Conservation (phyloP, 2,113 vertebrate genomes). For the Tringa solitaria region DNA sequence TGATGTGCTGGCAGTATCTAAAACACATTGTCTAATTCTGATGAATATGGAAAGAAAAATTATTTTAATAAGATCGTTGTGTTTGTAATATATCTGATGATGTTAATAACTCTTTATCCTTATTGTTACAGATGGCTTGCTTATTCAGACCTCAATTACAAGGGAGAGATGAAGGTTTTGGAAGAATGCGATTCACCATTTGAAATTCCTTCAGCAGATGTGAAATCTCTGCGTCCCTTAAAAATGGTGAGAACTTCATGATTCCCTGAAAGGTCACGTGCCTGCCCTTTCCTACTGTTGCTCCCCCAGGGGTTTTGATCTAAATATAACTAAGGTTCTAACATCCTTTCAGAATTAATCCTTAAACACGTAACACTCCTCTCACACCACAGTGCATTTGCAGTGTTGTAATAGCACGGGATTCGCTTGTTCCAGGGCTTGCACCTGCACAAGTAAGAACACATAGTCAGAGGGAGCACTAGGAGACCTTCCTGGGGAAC, state of each 20-base stretch:
- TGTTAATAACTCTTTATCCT: slow-evolving; percentile 26
- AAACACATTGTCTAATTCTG: background rate
- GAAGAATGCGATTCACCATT: slow-evolving; percentile 67
- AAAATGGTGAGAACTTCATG: slow-evolving; percentile 76
- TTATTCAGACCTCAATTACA: slow-evolving; percentile 80
- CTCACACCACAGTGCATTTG: fast-evolving
- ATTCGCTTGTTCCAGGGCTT: background rate
- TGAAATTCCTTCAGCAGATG: slow-evolving; percentile 70
- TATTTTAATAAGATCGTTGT: background rate
- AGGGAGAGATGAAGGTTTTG: slow-evolving; percentile 77
- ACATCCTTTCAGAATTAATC: background rate
- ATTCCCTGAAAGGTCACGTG: background rate
- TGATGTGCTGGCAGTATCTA: background rate
- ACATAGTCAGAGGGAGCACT: background rate
- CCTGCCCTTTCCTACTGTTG: background rate
- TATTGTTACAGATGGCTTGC: slow-evolving; percentile 81
- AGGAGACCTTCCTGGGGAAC: background rate
- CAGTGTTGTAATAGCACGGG: background rate
- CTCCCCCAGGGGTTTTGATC: background rate
- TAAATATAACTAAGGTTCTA: background rate
- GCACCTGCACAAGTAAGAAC: background rate
- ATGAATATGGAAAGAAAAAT: background rate
- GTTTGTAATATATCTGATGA: background rate
- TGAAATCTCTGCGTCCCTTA: slow-evolving; percentile 82
- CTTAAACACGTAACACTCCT: background rate